phyloP scores from a whole-genome alignment of 2,797 vertebrate species.

The Centroberyx gerrardi region DNA sequence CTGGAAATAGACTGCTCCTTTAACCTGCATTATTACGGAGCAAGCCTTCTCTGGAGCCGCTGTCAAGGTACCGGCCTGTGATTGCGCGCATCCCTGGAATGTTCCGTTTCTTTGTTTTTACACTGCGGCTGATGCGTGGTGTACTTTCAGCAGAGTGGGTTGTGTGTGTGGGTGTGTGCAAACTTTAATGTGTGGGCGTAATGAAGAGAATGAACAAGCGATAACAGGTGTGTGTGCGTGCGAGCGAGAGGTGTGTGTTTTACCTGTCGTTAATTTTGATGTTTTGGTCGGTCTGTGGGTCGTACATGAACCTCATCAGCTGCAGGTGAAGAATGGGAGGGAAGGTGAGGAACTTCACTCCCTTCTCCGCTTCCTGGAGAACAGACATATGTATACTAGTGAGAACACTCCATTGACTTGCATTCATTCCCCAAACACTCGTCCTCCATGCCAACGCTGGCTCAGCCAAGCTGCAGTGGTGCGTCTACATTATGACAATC shows the following conservation, averaged over 20 bases:
- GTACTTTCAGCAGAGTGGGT: neutral
- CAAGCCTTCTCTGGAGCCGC: conserved; percentile 32
- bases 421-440: too few species aligned
- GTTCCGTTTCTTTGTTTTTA: too few species aligned
- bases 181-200: neutral
- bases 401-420: too few species aligned
- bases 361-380: conserved; percentile 96
- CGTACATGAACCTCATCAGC: conserved; percentile 99
- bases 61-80: neutral
- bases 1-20: conserved; percentile 45
- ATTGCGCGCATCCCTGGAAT: too few species aligned
- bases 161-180: neutral
- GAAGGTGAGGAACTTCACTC: conserved; percentile 97
- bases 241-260: too few species aligned
- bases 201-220: neutral
- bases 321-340: conserved; percentile 98
- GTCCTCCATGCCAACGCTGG: too few species aligned
- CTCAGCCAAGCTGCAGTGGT: too few species aligned
- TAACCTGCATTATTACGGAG: conserved; percentile 29
- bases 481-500: too few species aligned
- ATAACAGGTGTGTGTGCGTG: neutral
- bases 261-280: conserved; percentile 99
- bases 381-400: conserved; percentile 32
- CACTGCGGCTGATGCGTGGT: neutral
- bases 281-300: conserved; percentile 99